Percentiles rank a stretch among this genome's conserved stretches.
Evolutionary conservation across 2,888 invertebrate genomes (phyloP).

Genomic region (Drosophila melanosoma): DNA sequence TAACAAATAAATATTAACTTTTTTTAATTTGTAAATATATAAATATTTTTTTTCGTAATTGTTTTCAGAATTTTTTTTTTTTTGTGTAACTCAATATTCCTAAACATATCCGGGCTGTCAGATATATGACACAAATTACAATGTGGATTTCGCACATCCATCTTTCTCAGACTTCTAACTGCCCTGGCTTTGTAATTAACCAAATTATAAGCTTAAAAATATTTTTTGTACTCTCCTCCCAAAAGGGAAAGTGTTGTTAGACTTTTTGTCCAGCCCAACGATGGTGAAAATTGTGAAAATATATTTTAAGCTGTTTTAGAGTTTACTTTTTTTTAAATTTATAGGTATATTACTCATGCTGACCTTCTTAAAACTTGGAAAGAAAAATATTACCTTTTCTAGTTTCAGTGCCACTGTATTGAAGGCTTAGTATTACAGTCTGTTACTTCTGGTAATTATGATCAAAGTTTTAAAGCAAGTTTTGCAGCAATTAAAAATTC

Average conservation of each 20-base stretch:
- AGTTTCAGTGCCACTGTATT: not conserved
- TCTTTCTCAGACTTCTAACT: not conserved
- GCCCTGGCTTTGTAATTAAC: not conserved
- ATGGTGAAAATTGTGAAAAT: not conserved
- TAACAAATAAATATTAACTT: not conserved
- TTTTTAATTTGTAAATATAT: not conserved
- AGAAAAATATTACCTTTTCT: not conserved
- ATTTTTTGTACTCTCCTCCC: not conserved
- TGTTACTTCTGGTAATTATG: not conserved
- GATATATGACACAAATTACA: not conserved
- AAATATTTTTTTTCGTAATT: no score
- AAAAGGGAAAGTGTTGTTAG: slow-evolving; percentile 1
- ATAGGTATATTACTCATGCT: not conserved
- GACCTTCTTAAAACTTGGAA: not conserved
- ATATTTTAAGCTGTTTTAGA: not conserved
- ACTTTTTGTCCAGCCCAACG: not conserved
- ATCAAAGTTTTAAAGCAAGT: not conserved
- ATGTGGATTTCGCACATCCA: not conserved
- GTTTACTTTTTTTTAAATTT: not conserved
- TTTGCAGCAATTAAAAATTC: slow-evolving; percentile 1
- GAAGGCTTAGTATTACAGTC: not conserved
- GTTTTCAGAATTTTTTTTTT: not conserved
- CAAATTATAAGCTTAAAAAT: not conserved
- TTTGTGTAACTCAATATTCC: not conserved
- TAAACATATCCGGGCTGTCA: not conserved